Conservation (phyloP, 2,797 vertebrate species). For the Antennarius maculatus region DNA sequence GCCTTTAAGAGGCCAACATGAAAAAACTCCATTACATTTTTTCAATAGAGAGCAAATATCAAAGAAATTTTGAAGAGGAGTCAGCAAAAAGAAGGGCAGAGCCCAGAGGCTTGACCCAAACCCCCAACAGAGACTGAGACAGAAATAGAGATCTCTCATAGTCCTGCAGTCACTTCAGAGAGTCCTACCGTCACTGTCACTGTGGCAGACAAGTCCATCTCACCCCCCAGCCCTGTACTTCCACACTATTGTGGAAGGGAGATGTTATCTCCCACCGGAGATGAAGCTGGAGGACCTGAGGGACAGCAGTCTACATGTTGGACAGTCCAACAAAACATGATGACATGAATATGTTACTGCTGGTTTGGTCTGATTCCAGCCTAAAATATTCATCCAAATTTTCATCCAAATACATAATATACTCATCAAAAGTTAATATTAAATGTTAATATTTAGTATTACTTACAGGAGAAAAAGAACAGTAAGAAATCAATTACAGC, state of each 20-base stretch:
- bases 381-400: too few species aligned
- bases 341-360: neutral
- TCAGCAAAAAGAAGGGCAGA: constrained; percentile 36
- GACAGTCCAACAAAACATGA: neutral
- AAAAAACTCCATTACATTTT: neutral
- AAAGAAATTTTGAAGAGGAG: constrained; percentile 11
- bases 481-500: neutral
- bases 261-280: constrained; percentile 33
- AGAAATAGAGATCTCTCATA: constrained; percentile 43
- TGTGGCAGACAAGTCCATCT: constrained; percentile 32
- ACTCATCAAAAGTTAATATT: too few species aligned
- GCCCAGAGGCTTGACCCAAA: constrained; percentile 42
- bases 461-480: neutral
- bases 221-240: constrained; percentile 11
- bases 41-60: constrained; percentile 8
- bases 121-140: constrained; percentile 44
- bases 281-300: constrained; percentile 34
- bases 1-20: too few species aligned
- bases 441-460: too few species aligned
- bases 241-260: constrained; percentile 29
- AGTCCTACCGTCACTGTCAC: constrained; percentile 45
- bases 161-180: constrained; percentile 54
- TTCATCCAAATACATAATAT: too few species aligned
- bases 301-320: constrained; percentile 15
- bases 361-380: neutral